Base-by-base conservation (phyloP, 2,888 invertebrate species). In the Crematogaster levior region DNA sequence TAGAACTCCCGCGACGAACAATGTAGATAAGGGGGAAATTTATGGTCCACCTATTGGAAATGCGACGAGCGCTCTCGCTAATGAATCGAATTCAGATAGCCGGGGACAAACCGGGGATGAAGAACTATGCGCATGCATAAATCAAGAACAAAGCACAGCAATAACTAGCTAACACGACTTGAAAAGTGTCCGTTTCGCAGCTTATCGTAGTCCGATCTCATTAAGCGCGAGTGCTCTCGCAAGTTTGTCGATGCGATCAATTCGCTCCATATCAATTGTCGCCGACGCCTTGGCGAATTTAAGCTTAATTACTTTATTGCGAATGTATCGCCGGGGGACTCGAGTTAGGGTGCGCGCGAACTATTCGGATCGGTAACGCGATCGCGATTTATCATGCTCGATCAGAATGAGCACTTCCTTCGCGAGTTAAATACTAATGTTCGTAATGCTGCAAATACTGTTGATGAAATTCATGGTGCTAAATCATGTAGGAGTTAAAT, bases 161-260 rank as follows among this genome's bases (percentile, higher is more conserved):
- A 84, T 83, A 75, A 53, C 60, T 48, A 53, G 6, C 56, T 46
- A 72, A 74, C 48, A n/a, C 65, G 56, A 24, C 72, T 60, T 63
- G 72, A 56, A 82, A 80, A 70, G 60, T 85, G 86, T 85, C 86
- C 85, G 89, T 88, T 89, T 83, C 30, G 61, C 63, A 73, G 85
- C 40, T 90, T 92, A 92, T 92, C 92, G 85, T 60, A 53, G 58
- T 77, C 9, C 56, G 85, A 91, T 91, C 91, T 92, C 89, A 92
- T 92, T 92, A 92, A 89, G 86, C 87, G 84, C 86, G 90, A 92
- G 92, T 92, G 91, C 90, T 91, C 86, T 87, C 81, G 86, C 88
- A 88, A 90, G 89, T 91, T 91, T 88, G 87, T 86, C 89, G 86
- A 88, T 86, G 86, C 87, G 60, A 86, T 85, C 89, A 87, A 86